Conservation (phyloP, 1,140 invertebrate species). For the Drosophila dunni region DNA sequence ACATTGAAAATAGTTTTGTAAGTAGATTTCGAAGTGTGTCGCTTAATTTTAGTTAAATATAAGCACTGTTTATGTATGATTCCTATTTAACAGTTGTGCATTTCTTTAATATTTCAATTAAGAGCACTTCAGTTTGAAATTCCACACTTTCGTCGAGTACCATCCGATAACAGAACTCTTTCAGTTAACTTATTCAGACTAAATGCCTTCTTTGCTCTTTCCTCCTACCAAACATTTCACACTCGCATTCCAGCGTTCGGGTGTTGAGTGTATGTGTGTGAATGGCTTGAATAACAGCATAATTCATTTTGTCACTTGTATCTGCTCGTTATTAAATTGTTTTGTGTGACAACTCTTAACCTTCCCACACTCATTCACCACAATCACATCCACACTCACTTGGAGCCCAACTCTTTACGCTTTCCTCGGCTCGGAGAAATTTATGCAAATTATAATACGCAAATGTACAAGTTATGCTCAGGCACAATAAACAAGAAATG, state of each 20-base stretch:
- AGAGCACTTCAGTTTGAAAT: not conserved
- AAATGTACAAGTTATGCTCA: slow-evolving; percentile 75
- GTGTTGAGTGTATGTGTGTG: slow-evolving; percentile 25
- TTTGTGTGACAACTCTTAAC: slow-evolving; percentile 63
- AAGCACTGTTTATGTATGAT: no score
- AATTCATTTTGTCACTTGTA: slow-evolving; percentile 82
- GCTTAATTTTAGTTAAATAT: no score
- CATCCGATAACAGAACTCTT: not conserved
- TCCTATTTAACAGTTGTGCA: not conserved
- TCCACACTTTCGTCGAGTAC: not conserved
- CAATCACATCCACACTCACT: not conserved
- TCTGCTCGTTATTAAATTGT: slow-evolving; percentile 79
- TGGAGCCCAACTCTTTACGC: slow-evolving; percentile 6
- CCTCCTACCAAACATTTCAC: slow-evolving; percentile 10
- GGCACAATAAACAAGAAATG: slow-evolving; percentile 76
- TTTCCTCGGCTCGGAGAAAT: slow-evolving; percentile 48
- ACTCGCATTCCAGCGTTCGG: not conserved
- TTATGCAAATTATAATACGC: slow-evolving; percentile 81
- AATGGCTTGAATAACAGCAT: slow-evolving; percentile 69
- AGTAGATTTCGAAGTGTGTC: no score
- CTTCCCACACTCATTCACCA: slow-evolving; percentile 32
- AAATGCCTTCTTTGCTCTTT: not conserved
- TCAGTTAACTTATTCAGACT: slow-evolving; percentile 4
- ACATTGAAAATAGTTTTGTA: no score
- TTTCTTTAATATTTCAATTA: not conserved